These are phyloP conservation scores for Pogonocichla stellata DNA, from an alignment of 2,113 vertebrate species.

Conservation along the genomic window DNA sequence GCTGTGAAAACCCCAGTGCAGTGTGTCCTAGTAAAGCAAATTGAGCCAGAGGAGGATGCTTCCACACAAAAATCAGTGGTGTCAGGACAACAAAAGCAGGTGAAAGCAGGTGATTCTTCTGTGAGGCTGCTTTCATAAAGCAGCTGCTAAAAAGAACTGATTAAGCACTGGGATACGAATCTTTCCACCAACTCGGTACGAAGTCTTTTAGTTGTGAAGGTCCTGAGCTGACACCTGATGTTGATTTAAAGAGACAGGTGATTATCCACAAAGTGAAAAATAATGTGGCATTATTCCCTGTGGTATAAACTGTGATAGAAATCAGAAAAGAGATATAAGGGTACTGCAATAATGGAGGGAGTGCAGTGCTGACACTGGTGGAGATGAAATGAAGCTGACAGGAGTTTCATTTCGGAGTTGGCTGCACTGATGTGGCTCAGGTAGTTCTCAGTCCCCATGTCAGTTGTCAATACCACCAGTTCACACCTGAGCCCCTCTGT, in stretches of 20 bases:
- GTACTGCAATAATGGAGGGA: background rate
- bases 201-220: background rate
- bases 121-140: background rate
- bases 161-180: background rate
- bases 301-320: background rate
- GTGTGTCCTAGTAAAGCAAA: background rate
- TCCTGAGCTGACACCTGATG: background rate
- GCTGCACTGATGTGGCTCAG: background rate
- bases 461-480: background rate
- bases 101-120: background rate
- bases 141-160: background rate
- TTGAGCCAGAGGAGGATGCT: background rate
- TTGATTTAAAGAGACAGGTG: slow-evolving; percentile 44
- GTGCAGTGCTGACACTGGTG: background rate
- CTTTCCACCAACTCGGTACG: background rate
- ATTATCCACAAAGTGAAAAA: slow-evolving; percentile 48
- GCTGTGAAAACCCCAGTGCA: background rate
- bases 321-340: background rate
- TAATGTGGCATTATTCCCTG: slow-evolving; percentile 33
- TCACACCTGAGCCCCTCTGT: background rate
- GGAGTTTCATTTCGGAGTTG: background rate
- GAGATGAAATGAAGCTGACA: slow-evolving; percentile 5
- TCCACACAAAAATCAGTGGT: background rate
- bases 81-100: background rate
- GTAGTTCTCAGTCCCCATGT: background rate